These are phyloP conservation scores for Trichechus manatus DNA, from an alignment of 2,113 vertebrate species.

Conservation along the genomic window DNA sequence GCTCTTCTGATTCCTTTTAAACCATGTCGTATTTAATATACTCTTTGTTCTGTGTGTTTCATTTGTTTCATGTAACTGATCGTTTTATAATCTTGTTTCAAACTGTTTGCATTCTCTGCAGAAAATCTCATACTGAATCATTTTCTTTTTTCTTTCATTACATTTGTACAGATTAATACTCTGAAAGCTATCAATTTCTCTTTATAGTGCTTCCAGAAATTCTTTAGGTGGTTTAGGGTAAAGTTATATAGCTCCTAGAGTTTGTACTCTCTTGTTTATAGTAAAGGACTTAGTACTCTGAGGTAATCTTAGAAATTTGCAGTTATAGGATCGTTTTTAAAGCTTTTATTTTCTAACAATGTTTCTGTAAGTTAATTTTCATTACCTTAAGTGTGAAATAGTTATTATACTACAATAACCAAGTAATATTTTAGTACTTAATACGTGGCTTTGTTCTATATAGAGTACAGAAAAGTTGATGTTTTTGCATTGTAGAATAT, in stretches of 20 bases:
- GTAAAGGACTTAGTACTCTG: not conserved
- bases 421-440: not conserved
- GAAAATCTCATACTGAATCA: constrained; percentile 29
- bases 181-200: not conserved
- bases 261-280: not conserved
- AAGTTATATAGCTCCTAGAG: not conserved
- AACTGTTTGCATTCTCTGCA: not conserved
- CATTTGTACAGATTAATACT: not conserved
- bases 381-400: not conserved
- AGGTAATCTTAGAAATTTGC: not conserved
- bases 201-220: constrained; percentile 1
- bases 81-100: constrained; percentile 7
- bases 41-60: not conserved
- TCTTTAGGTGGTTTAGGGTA: not conserved
- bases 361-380: not conserved
- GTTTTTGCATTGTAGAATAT: not conserved
- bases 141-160: constrained; percentile 8
- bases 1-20: not conserved
- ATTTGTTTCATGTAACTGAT: not conserved
- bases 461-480: not conserved
- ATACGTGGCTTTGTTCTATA: not conserved
- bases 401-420: not conserved
- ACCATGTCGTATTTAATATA: not conserved
- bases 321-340: not conserved
- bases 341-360: not conserved